Conservation (phyloP, 2,113 vertebrate species). For the Pygoscelis adeliae region DNA sequence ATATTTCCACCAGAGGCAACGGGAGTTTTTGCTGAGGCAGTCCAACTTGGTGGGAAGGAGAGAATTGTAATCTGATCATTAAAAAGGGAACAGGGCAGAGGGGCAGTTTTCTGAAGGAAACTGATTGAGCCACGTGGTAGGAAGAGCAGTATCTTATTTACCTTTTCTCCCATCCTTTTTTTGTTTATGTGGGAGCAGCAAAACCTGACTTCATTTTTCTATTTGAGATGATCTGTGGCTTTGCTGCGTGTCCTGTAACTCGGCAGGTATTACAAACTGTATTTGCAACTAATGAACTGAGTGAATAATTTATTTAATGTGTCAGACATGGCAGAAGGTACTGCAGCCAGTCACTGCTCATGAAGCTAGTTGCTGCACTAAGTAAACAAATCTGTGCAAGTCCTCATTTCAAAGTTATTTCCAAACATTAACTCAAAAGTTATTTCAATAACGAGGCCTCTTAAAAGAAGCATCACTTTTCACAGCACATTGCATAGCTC, state of each 20-base stretch:
- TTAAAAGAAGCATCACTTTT: conserved; percentile 45
- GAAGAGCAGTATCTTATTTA: not conserved
- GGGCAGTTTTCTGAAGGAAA: not conserved
- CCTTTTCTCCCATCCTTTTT: not conserved
- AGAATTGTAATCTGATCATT: not conserved
- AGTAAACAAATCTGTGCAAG: conserved; percentile 63
- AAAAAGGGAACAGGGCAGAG: not conserved
- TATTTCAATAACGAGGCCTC: conserved; percentile 35
- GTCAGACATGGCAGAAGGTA: conserved; percentile 56
- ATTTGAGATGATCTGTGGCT: not conserved
- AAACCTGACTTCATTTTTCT: conserved; percentile 18
- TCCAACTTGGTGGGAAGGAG: not conserved
- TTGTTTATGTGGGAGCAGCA: not conserved
- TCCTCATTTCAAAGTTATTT: conserved; percentile 57
- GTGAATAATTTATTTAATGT: conserved; percentile 57
- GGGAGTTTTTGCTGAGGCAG: not conserved
- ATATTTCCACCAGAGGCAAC: not conserved
- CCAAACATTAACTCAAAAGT: conserved; percentile 45
- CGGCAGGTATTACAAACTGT: conserved; percentile 19
- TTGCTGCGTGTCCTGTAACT: not conserved
- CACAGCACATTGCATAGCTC: not conserved
- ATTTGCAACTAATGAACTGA: conserved; percentile 49
- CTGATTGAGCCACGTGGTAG: not conserved
- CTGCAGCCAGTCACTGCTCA: conserved; percentile 20
- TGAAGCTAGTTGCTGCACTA: conserved; percentile 47